Conservation (phyloP, 1,140 invertebrate genomes). For the Zeugodacus cucurbitae region DNA sequence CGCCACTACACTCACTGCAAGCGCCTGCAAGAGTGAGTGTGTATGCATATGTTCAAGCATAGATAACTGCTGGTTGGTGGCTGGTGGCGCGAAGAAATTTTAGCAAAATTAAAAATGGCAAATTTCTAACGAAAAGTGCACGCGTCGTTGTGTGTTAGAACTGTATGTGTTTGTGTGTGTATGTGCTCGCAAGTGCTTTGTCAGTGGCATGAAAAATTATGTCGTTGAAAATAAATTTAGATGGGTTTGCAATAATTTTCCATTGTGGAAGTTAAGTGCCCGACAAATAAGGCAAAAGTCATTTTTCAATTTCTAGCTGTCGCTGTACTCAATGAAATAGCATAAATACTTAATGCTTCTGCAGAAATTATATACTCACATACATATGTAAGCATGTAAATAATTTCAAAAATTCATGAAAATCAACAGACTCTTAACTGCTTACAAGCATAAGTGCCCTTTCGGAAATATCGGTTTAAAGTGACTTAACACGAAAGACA, state of each 20-base stretch:
- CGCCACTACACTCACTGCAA: neutral
- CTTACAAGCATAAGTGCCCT: no score
- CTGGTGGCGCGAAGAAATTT: neutral
- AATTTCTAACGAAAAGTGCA: neutral
- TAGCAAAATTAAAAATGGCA: slow-evolving; percentile 3
- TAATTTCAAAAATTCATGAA: neutral
- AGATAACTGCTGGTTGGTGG: neutral
- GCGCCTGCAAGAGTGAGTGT: neutral
- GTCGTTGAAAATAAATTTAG: neutral
- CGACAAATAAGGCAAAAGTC: neutral
- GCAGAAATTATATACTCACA: no score
- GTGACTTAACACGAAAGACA: neutral
- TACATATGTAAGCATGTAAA: neutral
- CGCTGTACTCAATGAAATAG: no score
- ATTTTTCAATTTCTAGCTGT: neutral
- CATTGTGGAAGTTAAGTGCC: neutral
- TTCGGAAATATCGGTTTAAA: no score
- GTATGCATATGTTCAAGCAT: neutral
- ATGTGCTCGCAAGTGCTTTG: neutral
- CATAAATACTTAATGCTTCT: no score
- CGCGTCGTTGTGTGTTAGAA: neutral
- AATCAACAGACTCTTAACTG: neutral
- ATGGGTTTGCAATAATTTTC: neutral
- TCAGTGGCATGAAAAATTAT: neutral
- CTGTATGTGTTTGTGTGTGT: neutral